Evolutionary conservation across 2,113 vertebrate species (phyloP), one percentile per base, ranked within the genome.

Genomic region (Rhynchopsitta pachyrhyncha): DNA sequence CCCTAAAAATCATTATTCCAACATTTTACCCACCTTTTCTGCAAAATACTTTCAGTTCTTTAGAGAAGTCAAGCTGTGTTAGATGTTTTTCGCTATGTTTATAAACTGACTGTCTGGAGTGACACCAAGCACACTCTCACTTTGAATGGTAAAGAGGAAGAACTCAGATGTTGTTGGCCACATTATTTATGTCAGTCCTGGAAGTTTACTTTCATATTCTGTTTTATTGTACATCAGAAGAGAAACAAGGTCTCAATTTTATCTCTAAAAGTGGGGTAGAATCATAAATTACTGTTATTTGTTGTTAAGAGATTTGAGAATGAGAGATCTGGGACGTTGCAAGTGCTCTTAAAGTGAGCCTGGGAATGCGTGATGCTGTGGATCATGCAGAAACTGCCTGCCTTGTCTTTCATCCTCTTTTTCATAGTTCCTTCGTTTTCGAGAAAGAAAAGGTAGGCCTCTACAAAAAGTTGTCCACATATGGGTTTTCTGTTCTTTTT

Each of bases 191-290:
- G 37, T 86, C 83, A 92, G 37, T 84, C 79, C 62, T 95, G 86
- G 77, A 93, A 92, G 46, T 93, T 91, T 91, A 39, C 73, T 96
- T 97, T 93, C 67, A 5, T 92, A 92, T 92, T 96, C 88, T 93
- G 83, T 86, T 88, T 94, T 79, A 66, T 69, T 92, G 73, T 82
- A 68, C 77, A n/a, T 92, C 80, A 92, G 86, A 93, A 93, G 8
- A 0, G 0, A 89, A 96, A 95, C 49, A 59, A 70, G 82, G 66
- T 92, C 81, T 89, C 47, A 76, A 20, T 84, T 92, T 84, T 88
- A 42, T 84, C 82, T 88, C 55, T 52, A 4, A 35, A 86, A 84
- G 19, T 79, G 82, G 25, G 19, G 6, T 90, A 75, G 52, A 2
- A 0, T 86, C 80, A 76, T 86, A 91, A 92, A 69, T 92, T 81